phyloP scores from a whole-genome alignment of 2,888 invertebrate species.

The Serripes groenlandicus region DNA sequence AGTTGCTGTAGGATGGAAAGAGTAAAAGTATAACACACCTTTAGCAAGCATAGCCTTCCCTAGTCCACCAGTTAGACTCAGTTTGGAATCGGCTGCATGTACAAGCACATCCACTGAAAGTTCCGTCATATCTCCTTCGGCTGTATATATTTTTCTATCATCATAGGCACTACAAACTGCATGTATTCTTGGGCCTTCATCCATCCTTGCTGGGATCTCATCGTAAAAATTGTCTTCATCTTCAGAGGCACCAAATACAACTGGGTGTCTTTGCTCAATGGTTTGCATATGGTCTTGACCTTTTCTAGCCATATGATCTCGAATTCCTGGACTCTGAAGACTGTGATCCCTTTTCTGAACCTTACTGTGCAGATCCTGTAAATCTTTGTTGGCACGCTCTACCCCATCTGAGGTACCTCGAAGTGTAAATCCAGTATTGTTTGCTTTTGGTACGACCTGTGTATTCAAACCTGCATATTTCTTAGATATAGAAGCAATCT shows the following conservation, averaged over 20 bases:
- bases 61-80: slow-evolving; percentile 41
- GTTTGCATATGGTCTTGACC: slow-evolving; percentile 28
- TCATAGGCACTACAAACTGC: slow-evolving; percentile 25
- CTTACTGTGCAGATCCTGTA: slow-evolving; percentile 7
- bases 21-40: slow-evolving; percentile 30
- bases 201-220: neutral
- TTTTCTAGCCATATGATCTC: slow-evolving; percentile 30
- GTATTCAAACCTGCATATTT: slow-evolving; percentile 36
- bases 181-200: slow-evolving; percentile 2
- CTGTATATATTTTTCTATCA: slow-evolving; percentile 34
- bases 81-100: slow-evolving; percentile 36
- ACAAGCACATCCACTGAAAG: slow-evolving; percentile 43
- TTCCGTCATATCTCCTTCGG: slow-evolving; percentile 57
- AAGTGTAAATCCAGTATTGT: slow-evolving; percentile 23
- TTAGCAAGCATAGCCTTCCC: slow-evolving; percentile 32
- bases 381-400: slow-evolving; percentile 2
- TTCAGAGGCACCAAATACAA: slow-evolving; percentile 20
- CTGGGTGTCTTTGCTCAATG: slow-evolving; percentile 19
- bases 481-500: slow-evolving; percentile 42
- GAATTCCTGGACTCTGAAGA: slow-evolving; percentile 44
- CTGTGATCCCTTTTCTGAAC: slow-evolving; percentile 35
- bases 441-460: slow-evolving; percentile 9
- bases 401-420: slow-evolving; percentile 40
- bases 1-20: too few species aligned
- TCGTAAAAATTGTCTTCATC: slow-evolving; percentile 20